phyloP scores from a whole-genome alignment of 2,888 invertebrate species.

The Drosophila mulleri region DNA sequence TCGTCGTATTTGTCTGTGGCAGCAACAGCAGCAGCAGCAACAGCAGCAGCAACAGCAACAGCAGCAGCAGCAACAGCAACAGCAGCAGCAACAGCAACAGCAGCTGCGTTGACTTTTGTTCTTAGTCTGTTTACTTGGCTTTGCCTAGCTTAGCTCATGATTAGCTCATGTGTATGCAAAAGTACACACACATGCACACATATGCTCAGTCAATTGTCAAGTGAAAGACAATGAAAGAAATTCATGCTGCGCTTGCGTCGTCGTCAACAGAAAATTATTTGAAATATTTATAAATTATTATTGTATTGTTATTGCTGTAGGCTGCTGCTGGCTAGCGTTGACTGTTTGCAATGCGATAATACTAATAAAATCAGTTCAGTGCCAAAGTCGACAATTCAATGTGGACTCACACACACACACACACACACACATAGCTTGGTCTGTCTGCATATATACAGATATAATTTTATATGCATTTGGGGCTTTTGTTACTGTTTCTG shows the following conservation, averaged over 20 bases:
- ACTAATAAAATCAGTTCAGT: conserved; percentile 58
- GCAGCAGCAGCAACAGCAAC: not conserved
- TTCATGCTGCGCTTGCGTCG: conserved; percentile 39
- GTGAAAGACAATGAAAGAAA: conserved; percentile 35
- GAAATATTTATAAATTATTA: conserved; percentile 56
- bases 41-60: conserved; percentile 13
- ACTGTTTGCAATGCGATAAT: conserved; percentile 41
- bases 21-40: not conserved
- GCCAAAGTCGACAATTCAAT: conserved; percentile 62
- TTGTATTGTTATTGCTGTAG: conserved; percentile 30
- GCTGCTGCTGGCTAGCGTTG: not conserved
- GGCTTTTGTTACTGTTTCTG: conserved; percentile 1
- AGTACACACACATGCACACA: conserved; percentile 7
- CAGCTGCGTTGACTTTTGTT: conserved; percentile 44
- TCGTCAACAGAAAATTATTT: conserved; percentile 40
- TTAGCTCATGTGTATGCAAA: conserved; percentile 41
- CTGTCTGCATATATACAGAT: conserved; percentile 4
- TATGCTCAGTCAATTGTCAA: conserved; percentile 3
- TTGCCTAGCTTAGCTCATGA: conserved; percentile 46
- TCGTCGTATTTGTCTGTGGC: conserved; percentile 22
- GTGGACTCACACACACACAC: conserved; percentile 13
- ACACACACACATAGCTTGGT: not conserved
- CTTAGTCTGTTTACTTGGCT: conserved; percentile 45
- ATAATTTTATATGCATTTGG: conserved; percentile 1
- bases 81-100: not conserved